A percentile compares a stretch with the other conserved stretches of the same genome.
phyloP scores from a whole-genome alignment of 2,888 invertebrate species.

The Choristoneura rosaceana region DNA sequence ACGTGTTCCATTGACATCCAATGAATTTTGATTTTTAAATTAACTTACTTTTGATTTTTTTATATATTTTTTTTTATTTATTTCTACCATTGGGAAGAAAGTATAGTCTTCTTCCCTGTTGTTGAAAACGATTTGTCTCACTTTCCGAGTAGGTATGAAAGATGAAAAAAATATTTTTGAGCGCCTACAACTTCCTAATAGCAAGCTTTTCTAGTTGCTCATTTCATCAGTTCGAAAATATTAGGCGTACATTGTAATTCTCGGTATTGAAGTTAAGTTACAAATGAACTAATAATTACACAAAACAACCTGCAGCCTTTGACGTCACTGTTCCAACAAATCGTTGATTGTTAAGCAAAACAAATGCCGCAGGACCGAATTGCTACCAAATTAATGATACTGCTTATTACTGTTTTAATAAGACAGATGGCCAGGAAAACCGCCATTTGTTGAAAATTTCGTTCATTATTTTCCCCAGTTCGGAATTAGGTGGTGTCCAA shows the following conservation, averaged over 20 bases:
- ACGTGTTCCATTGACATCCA: no score
- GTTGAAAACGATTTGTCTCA: no score
- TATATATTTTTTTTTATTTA: no score
- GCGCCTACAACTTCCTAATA: neutral
- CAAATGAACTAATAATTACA: slow-evolving; percentile 1
- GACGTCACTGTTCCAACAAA: slow-evolving; percentile 28
- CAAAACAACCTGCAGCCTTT: slow-evolving; percentile 10
- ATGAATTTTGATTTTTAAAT: no score
- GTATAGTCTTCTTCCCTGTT: no score
- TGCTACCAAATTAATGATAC: slow-evolving; percentile 41
- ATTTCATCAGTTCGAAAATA: neutral
- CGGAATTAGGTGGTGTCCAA: slow-evolving; percentile 34
- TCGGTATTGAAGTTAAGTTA: neutral
- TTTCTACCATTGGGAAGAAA: no score
- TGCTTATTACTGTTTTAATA: slow-evolving; percentile 40
- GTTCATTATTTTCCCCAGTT: slow-evolving; percentile 31
- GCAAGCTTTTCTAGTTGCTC: neutral
- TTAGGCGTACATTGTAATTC: neutral
- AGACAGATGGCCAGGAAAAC: slow-evolving; percentile 36
- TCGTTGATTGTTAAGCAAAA: slow-evolving; percentile 40
- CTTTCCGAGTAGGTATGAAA: no score
- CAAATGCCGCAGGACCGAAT: slow-evolving; percentile 28
- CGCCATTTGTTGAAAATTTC: slow-evolving; percentile 36
- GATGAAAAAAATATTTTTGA: neutral
- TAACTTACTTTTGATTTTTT: no score